phyloP scores from a whole-genome alignment of 2,888 invertebrate species.

The Gnatocerus cornutus region DNA sequence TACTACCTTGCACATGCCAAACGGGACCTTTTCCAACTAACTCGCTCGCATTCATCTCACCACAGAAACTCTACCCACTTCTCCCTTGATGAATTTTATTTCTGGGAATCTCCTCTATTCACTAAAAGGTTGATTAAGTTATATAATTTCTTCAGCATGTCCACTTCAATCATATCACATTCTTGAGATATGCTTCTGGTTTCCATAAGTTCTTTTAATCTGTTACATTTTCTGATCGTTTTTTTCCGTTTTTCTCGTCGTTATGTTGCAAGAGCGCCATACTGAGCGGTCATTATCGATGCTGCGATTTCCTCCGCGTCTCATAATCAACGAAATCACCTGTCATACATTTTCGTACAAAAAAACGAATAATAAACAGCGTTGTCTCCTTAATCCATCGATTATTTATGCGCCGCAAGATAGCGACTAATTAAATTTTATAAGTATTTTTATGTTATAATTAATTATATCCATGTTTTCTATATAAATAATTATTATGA shows the following conservation, averaged over 20 bases:
- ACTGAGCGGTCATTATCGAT: constrained; percentile 8
- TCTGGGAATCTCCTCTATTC: constrained; percentile 9
- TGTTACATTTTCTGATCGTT: neutral
- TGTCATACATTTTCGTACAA: neutral
- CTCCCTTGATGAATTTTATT: no score
- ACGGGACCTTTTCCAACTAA: neutral
- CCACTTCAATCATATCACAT: constrained; percentile 25
- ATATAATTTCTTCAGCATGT: constrained; percentile 27
- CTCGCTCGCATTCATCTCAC: neutral
- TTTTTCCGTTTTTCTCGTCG: constrained; percentile 8
- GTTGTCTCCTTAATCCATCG: constrained; percentile 13
- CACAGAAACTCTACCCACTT: neutral
- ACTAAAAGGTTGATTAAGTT: constrained; percentile 19
- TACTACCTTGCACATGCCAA: constrained; percentile 34
- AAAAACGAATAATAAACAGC: constrained; percentile 14
- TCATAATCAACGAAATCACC: constrained; percentile 1
- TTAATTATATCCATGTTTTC: constrained; percentile 29
- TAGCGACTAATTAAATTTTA: constrained; percentile 32
- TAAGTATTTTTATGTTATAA: constrained; percentile 33
- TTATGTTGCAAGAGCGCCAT: constrained; percentile 4
- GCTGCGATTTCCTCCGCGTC: constrained; percentile 13
- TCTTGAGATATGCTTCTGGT: constrained; percentile 16
- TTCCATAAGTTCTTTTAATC: constrained; percentile 11
- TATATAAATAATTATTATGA: constrained; percentile 32
- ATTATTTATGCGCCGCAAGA: constrained; percentile 23